Base-by-base conservation (phyloP, 2,797 vertebrate species). In the Galago senegalensis region DNA sequence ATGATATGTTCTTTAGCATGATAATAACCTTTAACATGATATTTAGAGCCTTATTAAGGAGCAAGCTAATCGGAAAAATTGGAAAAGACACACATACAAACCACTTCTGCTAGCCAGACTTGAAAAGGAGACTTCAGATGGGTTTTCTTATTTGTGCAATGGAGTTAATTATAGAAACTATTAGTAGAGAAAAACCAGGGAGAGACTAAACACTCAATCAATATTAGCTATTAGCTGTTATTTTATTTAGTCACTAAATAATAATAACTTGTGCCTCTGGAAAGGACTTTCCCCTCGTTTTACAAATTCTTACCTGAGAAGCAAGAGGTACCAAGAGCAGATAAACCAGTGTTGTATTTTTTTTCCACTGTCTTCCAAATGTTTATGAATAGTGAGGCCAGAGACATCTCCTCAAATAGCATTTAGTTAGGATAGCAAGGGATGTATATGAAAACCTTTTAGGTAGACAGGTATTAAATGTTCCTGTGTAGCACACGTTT, bases 401-500 rank as follows among this genome's bases (percentile, higher is more conserved):
- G 67, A 97, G 65, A 60, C 67, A 79, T 40, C 81, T 76, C 77
- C 85, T 87, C 80, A 92, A 95, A 79, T 20, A 69, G 49, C n/a
- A 69, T 73, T 91, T 87, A 65, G 91, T 95, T 95, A 95, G 31
- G 46, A 84, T 73, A 82, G 77, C 73, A 84, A 89, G 40, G 69
- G 16, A 11, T 83, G 23, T 84, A 56, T 67, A 81, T 89, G 53
- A 95, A 88, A 89, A 70, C 18, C 58, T 53, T 77, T 81, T 83
- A 31, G 76, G 58, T 9, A 87, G 81, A 92, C 46, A 56, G 10
- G 63, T 34, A 70, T 63, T 90, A 94, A 91, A 58, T 85, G 84
- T 92, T 93, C 67, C 56, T 18, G n/a, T 53, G 81, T 56, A 63
- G n/a, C 93, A 96, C 96, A 96, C 93, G 93, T 96, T 96, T 97